phyloP scores from a whole-genome alignment of 2,113 vertebrate genomes.

The Pseudonaja textilis region DNA sequence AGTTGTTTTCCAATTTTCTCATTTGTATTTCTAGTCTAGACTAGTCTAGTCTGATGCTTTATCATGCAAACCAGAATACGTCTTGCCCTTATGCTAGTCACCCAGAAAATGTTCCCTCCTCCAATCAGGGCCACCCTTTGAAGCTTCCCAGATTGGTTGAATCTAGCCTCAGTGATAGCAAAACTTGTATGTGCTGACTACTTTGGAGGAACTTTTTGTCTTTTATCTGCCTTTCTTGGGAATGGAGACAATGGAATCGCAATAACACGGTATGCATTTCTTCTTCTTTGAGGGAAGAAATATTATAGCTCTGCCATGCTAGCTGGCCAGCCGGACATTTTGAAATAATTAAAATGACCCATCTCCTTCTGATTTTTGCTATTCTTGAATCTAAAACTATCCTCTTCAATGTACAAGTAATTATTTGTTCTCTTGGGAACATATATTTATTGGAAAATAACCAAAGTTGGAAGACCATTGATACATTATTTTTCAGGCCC shows the following conservation, averaged over 20 bases:
- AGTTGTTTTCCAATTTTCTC: not conserved
- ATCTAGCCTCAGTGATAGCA: not conserved
- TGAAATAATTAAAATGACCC: not conserved
- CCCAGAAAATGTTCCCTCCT: no score
- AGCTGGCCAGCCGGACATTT: not conserved
- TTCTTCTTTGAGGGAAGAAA: not conserved
- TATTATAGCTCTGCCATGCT: not conserved
- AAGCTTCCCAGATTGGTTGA: not conserved
- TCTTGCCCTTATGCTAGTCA: no score
- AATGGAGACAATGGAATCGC: not conserved
- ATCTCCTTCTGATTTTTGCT: not conserved
- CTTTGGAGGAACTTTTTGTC: not conserved
- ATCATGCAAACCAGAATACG: not conserved
- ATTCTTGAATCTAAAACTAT: not conserved
- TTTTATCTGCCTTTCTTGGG: not conserved
- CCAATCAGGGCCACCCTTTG: no score
- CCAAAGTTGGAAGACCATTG: not conserved
- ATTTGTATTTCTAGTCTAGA: not conserved
- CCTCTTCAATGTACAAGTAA: not conserved
- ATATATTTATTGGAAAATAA: not conserved
- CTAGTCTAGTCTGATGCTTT: not conserved
- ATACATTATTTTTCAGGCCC: not conserved
- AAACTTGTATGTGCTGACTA: not conserved
- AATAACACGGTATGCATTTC: not conserved
- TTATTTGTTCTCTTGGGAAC: not conserved